phyloP scores from a whole-genome alignment of 2,797 vertebrate genomes.

The Mionectes olivaceus region DNA sequence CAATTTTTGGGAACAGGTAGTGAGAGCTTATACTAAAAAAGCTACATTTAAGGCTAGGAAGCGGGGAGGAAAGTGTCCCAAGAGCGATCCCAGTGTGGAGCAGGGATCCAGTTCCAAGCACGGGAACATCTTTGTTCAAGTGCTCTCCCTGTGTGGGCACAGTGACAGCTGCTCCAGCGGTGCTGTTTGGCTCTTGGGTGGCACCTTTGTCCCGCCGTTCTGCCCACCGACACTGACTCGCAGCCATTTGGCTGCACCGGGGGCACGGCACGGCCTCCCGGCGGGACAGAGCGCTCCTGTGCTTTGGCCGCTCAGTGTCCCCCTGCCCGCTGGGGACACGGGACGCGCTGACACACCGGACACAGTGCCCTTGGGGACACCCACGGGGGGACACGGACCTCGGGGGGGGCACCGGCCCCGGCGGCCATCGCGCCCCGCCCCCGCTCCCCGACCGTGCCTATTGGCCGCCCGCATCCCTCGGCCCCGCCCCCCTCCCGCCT shows the following conservation, averaged over 20 bases:
- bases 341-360: too few relatives aligned
- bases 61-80: rapidly evolving
- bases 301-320: not conserved
- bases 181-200: not conserved
- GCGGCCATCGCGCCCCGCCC: not conserved
- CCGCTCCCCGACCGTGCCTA: not conserved
- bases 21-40: not conserved
- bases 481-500: rapidly evolving
- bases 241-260: not conserved
- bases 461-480: not conserved
- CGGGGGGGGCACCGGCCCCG: not conserved
- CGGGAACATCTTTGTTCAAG: not conserved
- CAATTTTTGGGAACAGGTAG: not conserved
- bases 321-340: not conserved
- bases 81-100: not conserved
- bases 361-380: too few relatives aligned
- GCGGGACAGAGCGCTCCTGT: not conserved
- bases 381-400: too few relatives aligned
- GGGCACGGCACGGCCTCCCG: not conserved
- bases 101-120: not conserved
- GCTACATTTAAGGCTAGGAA: not conserved
- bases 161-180: not conserved
- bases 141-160: not conserved
- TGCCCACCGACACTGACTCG: not conserved
- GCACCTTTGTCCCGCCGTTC: not conserved